Percentiles rank a stretch among this genome's conserved stretches.
Conservation (phyloP, 2,888 invertebrate species). For the Magallana nippona region DNA sequence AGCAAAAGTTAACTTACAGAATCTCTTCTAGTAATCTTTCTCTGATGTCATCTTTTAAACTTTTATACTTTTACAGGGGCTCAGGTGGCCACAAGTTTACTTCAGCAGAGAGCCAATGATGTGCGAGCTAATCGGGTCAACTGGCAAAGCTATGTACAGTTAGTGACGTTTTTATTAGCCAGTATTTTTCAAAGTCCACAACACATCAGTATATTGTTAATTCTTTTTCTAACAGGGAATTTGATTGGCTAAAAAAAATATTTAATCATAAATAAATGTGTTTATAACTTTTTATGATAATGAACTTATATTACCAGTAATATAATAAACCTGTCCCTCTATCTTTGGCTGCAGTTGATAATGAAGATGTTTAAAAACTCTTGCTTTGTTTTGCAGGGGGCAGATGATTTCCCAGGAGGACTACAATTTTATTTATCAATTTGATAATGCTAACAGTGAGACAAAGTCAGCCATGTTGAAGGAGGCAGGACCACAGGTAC, state of each 20-base stretch:
- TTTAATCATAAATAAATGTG: not conserved
- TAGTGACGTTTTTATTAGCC: slow-evolving; percentile 81
- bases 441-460: slow-evolving; percentile 86
- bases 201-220: too few relatives aligned
- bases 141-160: slow-evolving; percentile 98
- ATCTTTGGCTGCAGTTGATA: not conserved
- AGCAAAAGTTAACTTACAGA: not conserved
- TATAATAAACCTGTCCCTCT: not conserved
- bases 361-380: not conserved
- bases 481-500: slow-evolving; percentile 84
- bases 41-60: not conserved
- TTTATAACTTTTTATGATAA: not conserved
- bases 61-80: slow-evolving; percentile 72
- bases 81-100: slow-evolving; percentile 87
- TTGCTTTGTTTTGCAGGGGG: slow-evolving; percentile 84
- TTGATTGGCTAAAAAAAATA: not conserved
- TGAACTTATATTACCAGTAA: too few relatives aligned
- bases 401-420: slow-evolving; percentile 99
- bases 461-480: slow-evolving; percentile 86
- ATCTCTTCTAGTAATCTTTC: not conserved
- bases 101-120: slow-evolving; percentile 97
- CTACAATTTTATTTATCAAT: slow-evolving; percentile 93
- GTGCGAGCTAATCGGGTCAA: slow-evolving; percentile 94
- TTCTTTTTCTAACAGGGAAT: not conserved
- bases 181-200: not conserved